Evolutionary conservation across 2,113 vertebrate species (phyloP).

Genomic region (Pholis gunnellus): DNA sequence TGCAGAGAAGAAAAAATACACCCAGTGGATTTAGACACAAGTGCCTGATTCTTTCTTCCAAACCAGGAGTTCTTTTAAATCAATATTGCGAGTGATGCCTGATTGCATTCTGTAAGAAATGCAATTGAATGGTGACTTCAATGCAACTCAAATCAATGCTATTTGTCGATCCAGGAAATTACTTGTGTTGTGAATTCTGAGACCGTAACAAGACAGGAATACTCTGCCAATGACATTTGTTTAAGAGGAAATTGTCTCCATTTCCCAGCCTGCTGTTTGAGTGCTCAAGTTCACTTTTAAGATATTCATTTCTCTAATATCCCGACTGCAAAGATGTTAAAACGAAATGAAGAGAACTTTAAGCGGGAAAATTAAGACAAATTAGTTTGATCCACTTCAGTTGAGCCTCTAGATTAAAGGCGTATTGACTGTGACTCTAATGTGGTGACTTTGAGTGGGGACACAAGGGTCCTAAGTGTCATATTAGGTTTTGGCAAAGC

Average conservation of each 20-base stretch:
- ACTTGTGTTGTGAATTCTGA: constrained; percentile 78
- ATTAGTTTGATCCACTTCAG: constrained; percentile 32
- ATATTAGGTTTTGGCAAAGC: constrained; percentile 69
- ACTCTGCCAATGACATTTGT: constrained; percentile 73
- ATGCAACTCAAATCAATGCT: constrained; percentile 80
- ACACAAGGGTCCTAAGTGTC: constrained; percentile 58
- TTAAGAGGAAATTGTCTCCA: constrained; percentile 67
- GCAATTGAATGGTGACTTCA: constrained; percentile 82
- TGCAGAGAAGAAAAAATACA: constrained; percentile 24
- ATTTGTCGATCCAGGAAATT: constrained; percentile 83
- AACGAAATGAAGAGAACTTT: constrained; percentile 33
- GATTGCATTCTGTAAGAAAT: constrained; percentile 79
- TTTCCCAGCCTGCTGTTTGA: constrained; percentile 17
- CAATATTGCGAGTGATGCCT: constrained; percentile 79
- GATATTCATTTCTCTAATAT: constrained; percentile 3
- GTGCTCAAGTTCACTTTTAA: constrained; percentile 21
- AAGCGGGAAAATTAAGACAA: not conserved
- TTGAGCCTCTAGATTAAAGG: constrained; percentile 40
- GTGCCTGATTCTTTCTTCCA: constrained; percentile 52
- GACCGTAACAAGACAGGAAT: constrained; percentile 76
- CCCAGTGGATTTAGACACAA: constrained; percentile 46
- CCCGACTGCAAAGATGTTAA: not conserved
- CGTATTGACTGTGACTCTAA: constrained; percentile 47
- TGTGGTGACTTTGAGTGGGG: constrained; percentile 54
- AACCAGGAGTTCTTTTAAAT: constrained; percentile 70